Evolutionary conservation across 2,888 invertebrate genomes (phyloP).

Genomic region (Beris chalybata): DNA sequence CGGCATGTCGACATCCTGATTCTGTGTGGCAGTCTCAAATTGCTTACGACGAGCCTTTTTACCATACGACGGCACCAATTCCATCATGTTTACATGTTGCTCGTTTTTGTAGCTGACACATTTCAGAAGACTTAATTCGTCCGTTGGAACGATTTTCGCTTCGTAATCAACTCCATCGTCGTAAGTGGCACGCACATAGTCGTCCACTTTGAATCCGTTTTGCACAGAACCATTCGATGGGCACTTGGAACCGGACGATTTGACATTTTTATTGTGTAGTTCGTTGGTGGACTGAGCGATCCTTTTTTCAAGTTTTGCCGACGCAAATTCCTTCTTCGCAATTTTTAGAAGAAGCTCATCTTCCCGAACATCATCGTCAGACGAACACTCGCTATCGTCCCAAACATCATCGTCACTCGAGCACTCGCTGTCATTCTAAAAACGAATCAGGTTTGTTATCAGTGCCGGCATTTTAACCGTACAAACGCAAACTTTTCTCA

Average conservation of each 20-base stretch:
- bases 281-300: slow-evolving; percentile 63
- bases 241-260: neutral
- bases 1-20: slow-evolving; percentile 9
- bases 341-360: slow-evolving; percentile 73
- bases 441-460: too few species aligned
- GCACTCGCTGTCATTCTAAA: too few species aligned
- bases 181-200: slow-evolving; percentile 67
- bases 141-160: slow-evolving; percentile 60
- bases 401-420: too few species aligned
- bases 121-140: slow-evolving; percentile 50
- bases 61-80: slow-evolving; percentile 60
- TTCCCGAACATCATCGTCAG: slow-evolving; percentile 71
- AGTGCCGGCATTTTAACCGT: too few species aligned
- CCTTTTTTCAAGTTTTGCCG: slow-evolving; percentile 65
- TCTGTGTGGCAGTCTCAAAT: slow-evolving; percentile 51
- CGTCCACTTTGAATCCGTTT: slow-evolving; percentile 61
- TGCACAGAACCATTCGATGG: neutral
- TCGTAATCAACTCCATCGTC: slow-evolving; percentile 71
- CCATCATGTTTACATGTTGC: slow-evolving; percentile 56
- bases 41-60: slow-evolving; percentile 58
- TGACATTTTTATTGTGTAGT: slow-evolving; percentile 29
- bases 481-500: too few species aligned
- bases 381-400: slow-evolving; percentile 13
- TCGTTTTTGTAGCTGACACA: slow-evolving; percentile 59
- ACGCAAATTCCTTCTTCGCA: slow-evolving; percentile 66